Conservation (phyloP, 2,113 vertebrate genomes). For the Phodopus roborovskii region DNA sequence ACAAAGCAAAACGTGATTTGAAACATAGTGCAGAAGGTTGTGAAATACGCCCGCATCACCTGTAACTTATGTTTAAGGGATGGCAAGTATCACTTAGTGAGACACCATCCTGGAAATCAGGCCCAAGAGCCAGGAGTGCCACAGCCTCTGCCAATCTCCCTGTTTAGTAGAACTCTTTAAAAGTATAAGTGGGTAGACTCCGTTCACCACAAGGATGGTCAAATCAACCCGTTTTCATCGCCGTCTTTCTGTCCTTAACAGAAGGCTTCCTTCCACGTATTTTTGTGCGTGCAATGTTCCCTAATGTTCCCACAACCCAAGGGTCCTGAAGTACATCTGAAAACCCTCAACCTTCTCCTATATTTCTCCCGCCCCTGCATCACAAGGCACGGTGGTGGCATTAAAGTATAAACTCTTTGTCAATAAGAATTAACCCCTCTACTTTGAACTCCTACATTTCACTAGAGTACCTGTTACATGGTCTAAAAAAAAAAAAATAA, state of each 20-base stretch:
- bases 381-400: neutral
- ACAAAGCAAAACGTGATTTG: neutral
- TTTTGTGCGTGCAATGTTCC: too few relatives aligned
- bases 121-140: neutral
- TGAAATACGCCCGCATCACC: neutral
- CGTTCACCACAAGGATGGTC: rapidly evolving
- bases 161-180: neutral
- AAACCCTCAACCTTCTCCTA: neutral
- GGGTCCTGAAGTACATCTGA: neutral
- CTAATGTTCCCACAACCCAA: neutral
- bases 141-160: too few relatives aligned
- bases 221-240: rapidly evolving
- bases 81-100: too few relatives aligned
- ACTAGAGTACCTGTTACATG: neutral
- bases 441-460: neutral
- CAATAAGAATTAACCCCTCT: neutral
- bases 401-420: neutral
- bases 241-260: neutral
- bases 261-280: neutral
- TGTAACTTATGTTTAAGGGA: neutral
- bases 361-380: neutral
- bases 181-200: neutral
- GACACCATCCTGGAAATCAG: rapidly evolving
- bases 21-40: neutral
- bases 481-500: neutral